phyloP scores from a whole-genome alignment of 1,140 invertebrate genomes.

The Rhysida immarginata region DNA sequence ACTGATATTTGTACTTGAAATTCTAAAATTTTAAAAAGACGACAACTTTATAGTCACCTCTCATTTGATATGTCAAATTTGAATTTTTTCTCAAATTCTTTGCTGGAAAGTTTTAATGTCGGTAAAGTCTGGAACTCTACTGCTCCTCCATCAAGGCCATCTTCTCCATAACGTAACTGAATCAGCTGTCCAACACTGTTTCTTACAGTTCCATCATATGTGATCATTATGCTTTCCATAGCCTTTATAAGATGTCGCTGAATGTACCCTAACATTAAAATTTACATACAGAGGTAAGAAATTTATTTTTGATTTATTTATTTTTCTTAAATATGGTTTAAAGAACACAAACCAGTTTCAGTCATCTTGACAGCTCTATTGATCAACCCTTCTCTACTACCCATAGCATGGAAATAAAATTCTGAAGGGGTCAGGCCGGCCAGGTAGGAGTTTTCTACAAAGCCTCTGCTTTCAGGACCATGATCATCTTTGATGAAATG shows the following conservation, averaged over 20 bases:
- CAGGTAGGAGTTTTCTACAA: slow-evolving; percentile 99
- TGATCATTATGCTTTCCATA: slow-evolving; percentile 99
- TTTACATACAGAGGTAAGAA: neutral
- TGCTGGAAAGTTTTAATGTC: slow-evolving; percentile 88
- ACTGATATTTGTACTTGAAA: too few species aligned
- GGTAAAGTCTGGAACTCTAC: slow-evolving; percentile 93
- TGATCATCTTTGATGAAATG: slow-evolving; percentile 99
- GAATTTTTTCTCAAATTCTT: slow-evolving; percentile 88
- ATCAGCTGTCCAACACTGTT: slow-evolving; percentile 93
- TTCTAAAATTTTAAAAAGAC: slow-evolving; percentile 7
- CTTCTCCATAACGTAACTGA: slow-evolving; percentile 95
- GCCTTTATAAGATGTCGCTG: slow-evolving; percentile 99
- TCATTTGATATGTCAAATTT: slow-evolving; percentile 94
- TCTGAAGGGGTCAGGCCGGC: slow-evolving; percentile 96
- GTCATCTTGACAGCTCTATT: slow-evolving; percentile 99
- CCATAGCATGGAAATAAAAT: slow-evolving; percentile 99
- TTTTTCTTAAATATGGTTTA: slow-evolving; percentile 1
- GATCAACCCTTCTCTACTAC: slow-evolving; percentile 98
- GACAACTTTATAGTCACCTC: slow-evolving; percentile 26
- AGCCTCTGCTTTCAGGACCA: slow-evolving; percentile 95
- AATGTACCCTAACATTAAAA: slow-evolving; percentile 58
- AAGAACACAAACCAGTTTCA: slow-evolving; percentile 79
- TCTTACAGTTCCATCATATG: slow-evolving; percentile 90
- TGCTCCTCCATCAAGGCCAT: slow-evolving; percentile 84
- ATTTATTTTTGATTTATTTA: slow-evolving; percentile 8